Evolutionary conservation across 2,113 vertebrate species (phyloP).

Genomic region (Trichomycterus rosablanca): DNA sequence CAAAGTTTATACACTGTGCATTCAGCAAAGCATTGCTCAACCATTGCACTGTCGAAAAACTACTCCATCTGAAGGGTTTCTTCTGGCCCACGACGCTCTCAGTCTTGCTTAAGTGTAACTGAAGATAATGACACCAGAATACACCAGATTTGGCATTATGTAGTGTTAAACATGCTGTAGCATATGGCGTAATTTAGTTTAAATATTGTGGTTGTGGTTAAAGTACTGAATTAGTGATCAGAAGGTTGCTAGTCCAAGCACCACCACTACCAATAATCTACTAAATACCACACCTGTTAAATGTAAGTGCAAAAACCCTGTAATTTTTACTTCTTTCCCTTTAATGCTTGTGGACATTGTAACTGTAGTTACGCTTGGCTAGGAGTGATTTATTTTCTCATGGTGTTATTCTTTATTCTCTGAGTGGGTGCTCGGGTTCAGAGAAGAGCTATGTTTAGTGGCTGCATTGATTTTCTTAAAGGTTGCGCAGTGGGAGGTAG

Average conservation of each 20-base stretch:
- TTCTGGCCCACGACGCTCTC: constrained; percentile 9
- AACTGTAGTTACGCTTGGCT: constrained; percentile 24
- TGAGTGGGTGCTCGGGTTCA: constrained; percentile 47
- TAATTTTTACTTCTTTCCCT: no score
- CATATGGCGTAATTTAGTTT: no score
- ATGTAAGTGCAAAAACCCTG: no score
- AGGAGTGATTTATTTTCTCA: constrained; percentile 64
- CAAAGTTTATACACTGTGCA: constrained; percentile 18
- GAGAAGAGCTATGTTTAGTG: constrained; percentile 61
- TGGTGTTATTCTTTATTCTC: constrained; percentile 62
- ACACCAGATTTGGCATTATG: no score
- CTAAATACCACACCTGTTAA: no score
- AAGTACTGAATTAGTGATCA: no score
- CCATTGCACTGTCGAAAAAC: constrained; percentile 14
- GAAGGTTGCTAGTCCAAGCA: no score
- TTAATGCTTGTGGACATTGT: constrained; percentile 2
- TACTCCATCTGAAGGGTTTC: constrained; percentile 41
- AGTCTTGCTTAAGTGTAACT: constrained; percentile 12
- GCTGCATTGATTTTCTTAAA: constrained; percentile 71
- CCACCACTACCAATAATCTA: no score
- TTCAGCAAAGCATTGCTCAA: constrained; percentile 30
- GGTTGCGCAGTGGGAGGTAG: constrained; percentile 60
- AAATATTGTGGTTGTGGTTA: no score
- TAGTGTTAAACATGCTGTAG: no score
- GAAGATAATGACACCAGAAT: constrained; percentile 4